Evolutionary conservation across 2,888 invertebrate species (phyloP), one percentile per base, ranked within the genome.

Genomic region (Prenolepis imparis): DNA sequence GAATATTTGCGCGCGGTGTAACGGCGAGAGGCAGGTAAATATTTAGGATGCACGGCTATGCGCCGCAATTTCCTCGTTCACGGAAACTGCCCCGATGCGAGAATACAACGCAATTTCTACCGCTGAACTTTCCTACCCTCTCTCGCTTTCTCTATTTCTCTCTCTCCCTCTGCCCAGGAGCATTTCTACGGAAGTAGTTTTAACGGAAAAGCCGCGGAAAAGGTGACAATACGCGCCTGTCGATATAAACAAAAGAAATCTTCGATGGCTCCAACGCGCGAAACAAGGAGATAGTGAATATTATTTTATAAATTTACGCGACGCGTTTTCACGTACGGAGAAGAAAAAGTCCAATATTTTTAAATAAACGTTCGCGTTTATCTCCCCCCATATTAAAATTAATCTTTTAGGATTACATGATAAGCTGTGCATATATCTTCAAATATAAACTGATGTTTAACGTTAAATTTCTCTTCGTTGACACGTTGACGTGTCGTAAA

Each of bases 1-100:
- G 87, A 90, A 90, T 91, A 90, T 91, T 90, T 89, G 89, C 89
- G 89, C 89, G 83, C 83, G 84, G 87, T 88, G 87, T 89, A 90
- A 87, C 88, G 80, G 84, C 86, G 78, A 91, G 91, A 88, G 87
- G 86, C 86, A 72, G 82, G 91, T 87, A 91, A 91, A 91, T 90
- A 91, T 91, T 91, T 91, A 90, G 90, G 86, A 88, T 89, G 89
- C 89, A 84, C 87, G 85, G 8, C 84, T 86, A 84, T 80, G 89
- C 83, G 73, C 84, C 75, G 89, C 87, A 91, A 91, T 90, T 90
- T 90, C 89, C 86, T 55, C 83, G 82, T 83, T 74, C 41, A 55
- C 70, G 75, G 80, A 44, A 70, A 63, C 55, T 48, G 59, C 61
- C 80, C 73, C 41, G 70, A 72, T 81, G 70, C 74, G 84, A 86